Evolutionary conservation across 2,888 invertebrate species (phyloP).

Genomic region (Athetis lepigone): DNA sequence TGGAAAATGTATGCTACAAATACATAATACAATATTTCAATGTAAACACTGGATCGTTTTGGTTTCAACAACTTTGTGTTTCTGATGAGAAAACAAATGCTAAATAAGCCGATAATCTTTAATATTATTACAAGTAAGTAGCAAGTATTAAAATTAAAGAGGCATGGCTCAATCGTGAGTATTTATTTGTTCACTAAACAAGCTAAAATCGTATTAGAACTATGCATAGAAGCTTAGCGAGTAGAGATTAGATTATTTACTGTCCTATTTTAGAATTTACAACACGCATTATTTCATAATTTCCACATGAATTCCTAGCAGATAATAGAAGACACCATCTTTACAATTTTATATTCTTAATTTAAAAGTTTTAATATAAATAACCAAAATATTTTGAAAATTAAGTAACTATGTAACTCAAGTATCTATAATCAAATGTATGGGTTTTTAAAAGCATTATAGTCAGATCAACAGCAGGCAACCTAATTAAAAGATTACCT

Average conservation of each 20-base stretch:
- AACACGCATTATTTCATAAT: background rate
- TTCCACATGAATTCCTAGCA: background rate
- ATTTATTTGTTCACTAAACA: conserved; percentile 6
- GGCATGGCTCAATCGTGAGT: conserved; percentile 43
- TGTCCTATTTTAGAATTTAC: background rate
- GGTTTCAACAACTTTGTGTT: conserved; percentile 15
- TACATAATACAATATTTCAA: background rate
- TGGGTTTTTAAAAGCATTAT: background rate
- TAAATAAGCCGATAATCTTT: background rate
- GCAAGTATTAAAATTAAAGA: conserved; percentile 9
- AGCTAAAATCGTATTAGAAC: background rate
- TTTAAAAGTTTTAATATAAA: background rate
- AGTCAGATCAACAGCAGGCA: background rate
- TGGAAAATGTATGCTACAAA: background rate
- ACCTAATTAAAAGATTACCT: no score
- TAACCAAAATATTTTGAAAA: background rate
- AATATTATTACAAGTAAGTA: conserved; percentile 24
- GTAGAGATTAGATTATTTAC: no score
- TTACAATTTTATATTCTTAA: background rate
- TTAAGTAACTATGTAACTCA: background rate
- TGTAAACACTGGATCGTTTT: conserved; percentile 2
- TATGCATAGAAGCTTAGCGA: background rate
- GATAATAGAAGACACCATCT: background rate
- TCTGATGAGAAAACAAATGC: conserved; percentile 35
- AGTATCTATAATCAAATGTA: background rate